phyloP scores from a whole-genome alignment of 1,140 invertebrate species.

The Lysiphlebus fabarum region DNA sequence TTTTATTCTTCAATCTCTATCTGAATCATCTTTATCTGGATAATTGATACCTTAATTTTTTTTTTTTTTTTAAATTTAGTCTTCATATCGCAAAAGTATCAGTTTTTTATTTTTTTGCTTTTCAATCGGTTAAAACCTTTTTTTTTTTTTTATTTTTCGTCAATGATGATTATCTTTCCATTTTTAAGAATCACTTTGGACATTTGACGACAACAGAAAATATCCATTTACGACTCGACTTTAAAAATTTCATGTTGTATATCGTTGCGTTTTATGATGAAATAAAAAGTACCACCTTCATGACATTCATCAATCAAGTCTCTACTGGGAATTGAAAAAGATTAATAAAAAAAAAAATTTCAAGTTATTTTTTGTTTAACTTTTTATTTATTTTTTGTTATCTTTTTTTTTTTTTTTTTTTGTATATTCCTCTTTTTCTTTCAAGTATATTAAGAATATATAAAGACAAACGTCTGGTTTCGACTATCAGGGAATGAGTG shows the following conservation, averaged over 20 bases:
- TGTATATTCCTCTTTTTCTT: neutral
- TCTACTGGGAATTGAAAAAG: slow-evolving; percentile 10
- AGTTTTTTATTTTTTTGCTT: neutral
- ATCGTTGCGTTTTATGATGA: neutral
- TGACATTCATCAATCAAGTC: slow-evolving; percentile 27
- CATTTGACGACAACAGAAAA: slow-evolving; percentile 5
- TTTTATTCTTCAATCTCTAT: neutral
- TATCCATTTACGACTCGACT: slow-evolving; percentile 8
- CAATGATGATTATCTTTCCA: no score
- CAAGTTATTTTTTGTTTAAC: neutral
- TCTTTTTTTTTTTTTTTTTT: neutral
- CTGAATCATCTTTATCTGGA: neutral
- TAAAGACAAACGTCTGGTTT: neutral
- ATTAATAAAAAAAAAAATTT: slow-evolving; percentile 11
- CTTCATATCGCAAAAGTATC: no score
- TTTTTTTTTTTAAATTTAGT: no score
- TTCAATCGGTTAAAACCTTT: no score
- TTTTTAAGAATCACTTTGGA: no score
- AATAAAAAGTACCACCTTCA: slow-evolving; percentile 20
- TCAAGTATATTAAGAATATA: slow-evolving; percentile 7
- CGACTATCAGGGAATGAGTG: slow-evolving; percentile 15
- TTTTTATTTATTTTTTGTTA: neutral
- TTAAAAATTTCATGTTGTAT: slow-evolving; percentile 6
- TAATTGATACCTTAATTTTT: slow-evolving; percentile 6
- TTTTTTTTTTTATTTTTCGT: no score